phyloP scores from a whole-genome alignment of 2,113 vertebrate species.

The Trematomus loennbergii region DNA sequence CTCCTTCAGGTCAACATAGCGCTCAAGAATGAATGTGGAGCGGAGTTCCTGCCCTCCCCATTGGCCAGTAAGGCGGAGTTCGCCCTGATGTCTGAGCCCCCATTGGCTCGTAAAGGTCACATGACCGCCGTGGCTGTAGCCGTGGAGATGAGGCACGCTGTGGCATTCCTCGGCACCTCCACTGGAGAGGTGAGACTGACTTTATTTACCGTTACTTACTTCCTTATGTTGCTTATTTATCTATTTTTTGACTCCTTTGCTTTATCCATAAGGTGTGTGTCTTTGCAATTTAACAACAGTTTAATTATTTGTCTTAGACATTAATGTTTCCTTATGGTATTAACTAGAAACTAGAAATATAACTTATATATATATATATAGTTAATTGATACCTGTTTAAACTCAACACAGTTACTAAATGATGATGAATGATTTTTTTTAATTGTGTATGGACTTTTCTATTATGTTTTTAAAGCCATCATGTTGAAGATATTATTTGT shows the following conservation, averaged over 20 bases:
- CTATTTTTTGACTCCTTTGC: too few species aligned
- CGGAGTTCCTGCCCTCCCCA: slow-evolving; percentile 92
- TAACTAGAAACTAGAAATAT: not conserved
- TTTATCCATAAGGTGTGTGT: too few species aligned
- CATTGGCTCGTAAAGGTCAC: slow-evolving; percentile 75
- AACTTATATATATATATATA: too few species aligned
- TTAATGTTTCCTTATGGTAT: not conserved
- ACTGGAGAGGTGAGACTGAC: slow-evolving; percentile 86
- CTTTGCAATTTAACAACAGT: not conserved
- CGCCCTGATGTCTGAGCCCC: slow-evolving; percentile 65
- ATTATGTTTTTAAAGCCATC: too few species aligned
- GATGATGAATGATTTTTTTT: too few species aligned
- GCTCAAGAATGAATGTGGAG: slow-evolving; percentile 86
- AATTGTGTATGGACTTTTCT: too few species aligned
- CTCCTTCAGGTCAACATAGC: slow-evolving; percentile 40
- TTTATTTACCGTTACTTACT: not conserved
- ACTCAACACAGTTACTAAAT: too few species aligned
- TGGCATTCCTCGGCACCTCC: slow-evolving; percentile 91
- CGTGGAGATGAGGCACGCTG: slow-evolving; percentile 85
- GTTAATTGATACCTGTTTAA: too few species aligned
- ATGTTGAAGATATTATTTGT: too few species aligned
- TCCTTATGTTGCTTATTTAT: not conserved
- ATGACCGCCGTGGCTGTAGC: slow-evolving; percentile 90
- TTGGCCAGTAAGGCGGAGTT: slow-evolving; percentile 87
- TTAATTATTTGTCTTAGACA: not conserved